Base-by-base conservation (phyloP, 2,888 invertebrate species). In the Scotopteryx bipunctaria region DNA sequence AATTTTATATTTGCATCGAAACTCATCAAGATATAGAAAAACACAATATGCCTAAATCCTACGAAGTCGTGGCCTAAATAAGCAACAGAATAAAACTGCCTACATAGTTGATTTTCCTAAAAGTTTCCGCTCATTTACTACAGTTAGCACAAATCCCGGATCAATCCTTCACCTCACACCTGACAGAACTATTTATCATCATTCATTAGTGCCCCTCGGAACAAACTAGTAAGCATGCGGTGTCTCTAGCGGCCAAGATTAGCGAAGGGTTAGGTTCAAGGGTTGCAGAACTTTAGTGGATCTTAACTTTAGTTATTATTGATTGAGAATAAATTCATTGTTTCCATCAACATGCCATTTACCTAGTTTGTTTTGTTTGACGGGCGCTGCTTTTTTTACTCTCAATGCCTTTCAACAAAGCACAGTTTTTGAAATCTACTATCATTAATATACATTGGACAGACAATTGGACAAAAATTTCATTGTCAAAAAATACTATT, bases 151-250 rank as follows among this genome's bases (percentile, higher is more conserved):
- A 15, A 32, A 21, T 5, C 2, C 15, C 5, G 9, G 16, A 51
- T 54, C 32, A 48, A 48, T 55, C 48, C 35, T 54, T 51, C 27
- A 37, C 50, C 56, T 45, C 44, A 48, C n/a, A 49, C 31, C 53
- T 46, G 47, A 73, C 75, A 73, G 67, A 69, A 74, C 83, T 77
- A 87, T 87, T 86, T 81, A 86, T 87, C 86, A 86, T 86, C 84
- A 83, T 88, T 86, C 77, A 89, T 86, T 86, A 86, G 75, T 61
- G 51, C 63, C 37, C 47, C 29, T 19, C 56, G 67, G 67, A 68
- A 67, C 67, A 64, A 35, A 66, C 67, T 61, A 49, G 55, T 57
- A 65, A 64, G 70, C 66, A 57, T 63, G 65, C 61, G 68, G 64
- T 61, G 78, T 78, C 79, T 76, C 79, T 66, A 62, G 77, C 61